Conservation (phyloP, 2,113 vertebrate genomes). For the Chascanopsetta lugubris region DNA sequence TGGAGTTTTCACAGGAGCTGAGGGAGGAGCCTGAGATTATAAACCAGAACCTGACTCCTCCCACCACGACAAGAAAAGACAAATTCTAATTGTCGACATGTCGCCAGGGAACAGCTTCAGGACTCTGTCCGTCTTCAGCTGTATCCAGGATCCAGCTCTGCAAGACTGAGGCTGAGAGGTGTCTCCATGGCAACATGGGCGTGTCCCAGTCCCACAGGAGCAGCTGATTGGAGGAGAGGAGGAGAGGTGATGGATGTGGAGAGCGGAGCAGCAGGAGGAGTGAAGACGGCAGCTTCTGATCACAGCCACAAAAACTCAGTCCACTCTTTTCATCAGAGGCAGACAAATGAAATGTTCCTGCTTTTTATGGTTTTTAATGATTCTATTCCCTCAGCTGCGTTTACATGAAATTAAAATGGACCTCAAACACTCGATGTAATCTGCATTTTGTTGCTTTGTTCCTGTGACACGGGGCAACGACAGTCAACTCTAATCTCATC, state of each 20-base stretch:
- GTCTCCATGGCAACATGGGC: conserved; percentile 77
- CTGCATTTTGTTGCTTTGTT: too few relatives aligned
- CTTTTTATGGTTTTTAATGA: too few relatives aligned
- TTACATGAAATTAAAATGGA: too few relatives aligned
- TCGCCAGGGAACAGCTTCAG: conserved; percentile 45
- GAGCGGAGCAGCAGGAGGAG: conserved; percentile 44
- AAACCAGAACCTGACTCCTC: too few relatives aligned
- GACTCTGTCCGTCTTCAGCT: conserved; percentile 57
- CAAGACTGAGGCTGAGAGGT: conserved; percentile 50
- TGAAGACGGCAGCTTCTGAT: conserved; percentile 34
- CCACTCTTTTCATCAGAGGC: neutral
- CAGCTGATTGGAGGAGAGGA: conserved; percentile 62
- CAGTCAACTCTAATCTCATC: too few relatives aligned
- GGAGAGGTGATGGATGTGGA: conserved; percentile 47
- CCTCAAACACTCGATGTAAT: too few relatives aligned
- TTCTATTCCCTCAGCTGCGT: too few relatives aligned
- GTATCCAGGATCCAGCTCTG: conserved; percentile 45
- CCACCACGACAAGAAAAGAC: neutral
- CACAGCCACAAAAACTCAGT: neutral
- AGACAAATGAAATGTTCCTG: too few relatives aligned
- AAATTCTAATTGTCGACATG: conserved; percentile 20
- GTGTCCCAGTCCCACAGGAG: conserved; percentile 60
- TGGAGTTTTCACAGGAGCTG: conserved; percentile 24
- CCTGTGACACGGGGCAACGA: too few relatives aligned
- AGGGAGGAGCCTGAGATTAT: too few relatives aligned